Evolutionary conservation across 2,113 vertebrate species (phyloP).

Genomic region (Neolamprologus toae): DNA sequence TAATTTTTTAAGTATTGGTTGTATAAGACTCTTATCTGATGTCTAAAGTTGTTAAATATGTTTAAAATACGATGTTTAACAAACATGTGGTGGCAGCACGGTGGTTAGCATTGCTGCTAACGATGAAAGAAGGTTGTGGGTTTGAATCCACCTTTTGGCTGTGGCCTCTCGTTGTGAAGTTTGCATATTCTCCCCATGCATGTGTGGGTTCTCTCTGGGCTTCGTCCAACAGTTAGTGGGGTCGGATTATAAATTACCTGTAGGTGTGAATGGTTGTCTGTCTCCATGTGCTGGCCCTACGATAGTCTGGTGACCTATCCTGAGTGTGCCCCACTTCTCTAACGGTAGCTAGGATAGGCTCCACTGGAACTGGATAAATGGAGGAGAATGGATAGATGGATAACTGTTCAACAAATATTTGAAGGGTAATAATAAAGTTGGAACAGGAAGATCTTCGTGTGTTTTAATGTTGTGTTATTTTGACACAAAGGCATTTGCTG

Average conservation of each 20-base stretch:
- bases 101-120: background rate
- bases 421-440: background rate
- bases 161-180: background rate
- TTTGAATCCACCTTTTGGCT: background rate
- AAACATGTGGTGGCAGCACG: background rate
- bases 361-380: background rate
- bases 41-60: background rate
- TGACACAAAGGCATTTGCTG: background rate
- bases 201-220: background rate
- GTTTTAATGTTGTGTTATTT: background rate
- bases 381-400: background rate
- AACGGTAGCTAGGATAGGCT: background rate
- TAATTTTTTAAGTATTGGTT: background rate
- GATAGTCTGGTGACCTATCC: background rate
- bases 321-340: background rate
- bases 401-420: background rate
- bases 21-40: background rate
- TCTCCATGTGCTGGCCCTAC: background rate
- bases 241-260: background rate
- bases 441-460: accelerated
- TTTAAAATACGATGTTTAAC: background rate
- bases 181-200: background rate
- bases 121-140: background rate
- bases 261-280: background rate
- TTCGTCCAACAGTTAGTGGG: background rate